Percentiles rank a stretch among this genome's conserved stretches.
phyloP scores from a whole-genome alignment of 2,113 vertebrate species.

The Urocolius indicus region DNA sequence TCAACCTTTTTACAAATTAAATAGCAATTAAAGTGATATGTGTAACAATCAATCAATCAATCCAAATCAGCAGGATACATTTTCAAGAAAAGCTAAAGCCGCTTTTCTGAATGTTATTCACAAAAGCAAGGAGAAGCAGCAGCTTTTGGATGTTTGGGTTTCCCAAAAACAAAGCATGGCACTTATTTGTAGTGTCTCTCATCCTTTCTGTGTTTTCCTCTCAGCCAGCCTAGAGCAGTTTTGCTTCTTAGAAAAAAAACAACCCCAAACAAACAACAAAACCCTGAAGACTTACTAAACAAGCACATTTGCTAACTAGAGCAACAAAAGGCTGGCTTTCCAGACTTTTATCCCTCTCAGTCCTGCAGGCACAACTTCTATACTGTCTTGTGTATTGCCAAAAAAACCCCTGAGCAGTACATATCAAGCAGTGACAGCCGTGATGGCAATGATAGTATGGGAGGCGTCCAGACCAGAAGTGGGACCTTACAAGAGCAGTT shows the following conservation, averaged over 20 bases:
- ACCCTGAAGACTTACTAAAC: neutral
- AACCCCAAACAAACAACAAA: neutral
- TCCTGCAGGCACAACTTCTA: neutral
- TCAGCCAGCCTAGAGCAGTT: neutral
- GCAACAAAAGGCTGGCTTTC: neutral
- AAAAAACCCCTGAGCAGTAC: neutral
- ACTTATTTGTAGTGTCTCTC: neutral
- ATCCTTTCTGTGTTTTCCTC: neutral
- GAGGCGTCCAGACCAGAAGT: neutral
- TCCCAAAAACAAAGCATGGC: neutral
- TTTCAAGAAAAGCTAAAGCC: neutral
- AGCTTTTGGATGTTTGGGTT: neutral
- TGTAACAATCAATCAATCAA: neutral
- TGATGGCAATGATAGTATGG: rapidly evolving
- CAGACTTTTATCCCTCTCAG: neutral
- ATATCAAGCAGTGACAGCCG: neutral
- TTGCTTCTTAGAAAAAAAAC: neutral
- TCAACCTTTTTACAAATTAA: neutral
- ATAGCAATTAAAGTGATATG: neutral
- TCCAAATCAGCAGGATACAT: neutral
- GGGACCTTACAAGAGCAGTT: neutral
- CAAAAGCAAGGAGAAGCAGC: neutral
- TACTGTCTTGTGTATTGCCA: rapidly evolving
- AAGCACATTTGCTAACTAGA: neutral
- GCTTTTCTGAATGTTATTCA: neutral